Conservation (phyloP, 2,113 vertebrate species). For the Bos indicus region DNA sequence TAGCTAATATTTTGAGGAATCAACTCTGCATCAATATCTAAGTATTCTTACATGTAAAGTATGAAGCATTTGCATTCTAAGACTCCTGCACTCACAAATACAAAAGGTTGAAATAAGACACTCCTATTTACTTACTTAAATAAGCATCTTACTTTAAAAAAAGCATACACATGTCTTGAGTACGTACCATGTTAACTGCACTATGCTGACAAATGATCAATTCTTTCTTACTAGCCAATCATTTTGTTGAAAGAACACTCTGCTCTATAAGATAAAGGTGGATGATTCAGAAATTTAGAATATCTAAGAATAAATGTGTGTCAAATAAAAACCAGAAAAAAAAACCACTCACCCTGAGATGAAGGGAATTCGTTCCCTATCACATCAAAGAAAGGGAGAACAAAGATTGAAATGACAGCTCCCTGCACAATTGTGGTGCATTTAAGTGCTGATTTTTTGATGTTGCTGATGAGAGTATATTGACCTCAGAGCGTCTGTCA, state of each 20-base stretch:
- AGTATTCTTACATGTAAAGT: not conserved
- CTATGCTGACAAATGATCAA: not conserved
- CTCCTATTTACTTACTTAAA: not conserved
- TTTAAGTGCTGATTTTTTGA: slow-evolving; percentile 57
- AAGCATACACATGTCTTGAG: not conserved
- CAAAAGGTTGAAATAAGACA: not conserved
- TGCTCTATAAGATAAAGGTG: slow-evolving; percentile 29
- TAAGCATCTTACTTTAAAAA: not conserved
- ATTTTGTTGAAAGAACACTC: slow-evolving; percentile 16
- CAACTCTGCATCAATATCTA: not conserved
- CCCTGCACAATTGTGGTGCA: slow-evolving; percentile 39
- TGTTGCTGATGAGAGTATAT: slow-evolving; percentile 56
- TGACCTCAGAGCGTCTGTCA: slow-evolving; percentile 32
- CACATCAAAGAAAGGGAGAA: slow-evolving; percentile 72
- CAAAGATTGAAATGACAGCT: slow-evolving; percentile 74
- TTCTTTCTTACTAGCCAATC: not conserved
- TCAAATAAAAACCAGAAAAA: slow-evolving; percentile 51
- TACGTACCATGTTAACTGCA: not conserved
- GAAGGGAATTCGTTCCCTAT: slow-evolving; percentile 73
- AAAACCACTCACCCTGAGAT: slow-evolving; percentile 65
- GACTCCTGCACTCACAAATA: not conserved
- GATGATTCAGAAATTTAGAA: slow-evolving; percentile 20
- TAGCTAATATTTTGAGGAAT: not conserved
- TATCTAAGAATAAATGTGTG: slow-evolving; percentile 68
- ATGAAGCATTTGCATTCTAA: not conserved